Percentiles rank a stretch among this genome's conserved stretches.
Evolutionary conservation across 2,888 invertebrate genomes (phyloP).

Genomic region (Helobdella robusta): DNA sequence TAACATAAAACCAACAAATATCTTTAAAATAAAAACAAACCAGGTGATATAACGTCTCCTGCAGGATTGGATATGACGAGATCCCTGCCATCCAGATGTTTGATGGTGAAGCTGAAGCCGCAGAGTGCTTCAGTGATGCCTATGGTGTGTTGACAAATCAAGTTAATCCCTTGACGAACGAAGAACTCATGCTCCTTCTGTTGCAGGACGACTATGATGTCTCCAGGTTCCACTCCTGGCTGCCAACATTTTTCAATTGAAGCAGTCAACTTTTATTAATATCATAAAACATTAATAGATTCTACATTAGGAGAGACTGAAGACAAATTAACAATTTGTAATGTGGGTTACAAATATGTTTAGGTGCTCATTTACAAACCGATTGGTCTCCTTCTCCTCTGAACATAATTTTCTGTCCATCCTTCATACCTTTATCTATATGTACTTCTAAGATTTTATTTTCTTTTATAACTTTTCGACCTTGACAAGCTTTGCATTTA

Average conservation of each 20-base stretch:
- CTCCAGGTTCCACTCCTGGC: slow-evolving; percentile 74
- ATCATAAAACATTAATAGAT: too few species aligned
- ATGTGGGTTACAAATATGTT: neutral
- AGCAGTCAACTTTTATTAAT: too few species aligned
- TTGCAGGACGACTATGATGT: slow-evolving; percentile 76
- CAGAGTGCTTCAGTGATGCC: slow-evolving; percentile 79
- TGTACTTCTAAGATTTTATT: slow-evolving; percentile 75
- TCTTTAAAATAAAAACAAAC: slow-evolving; percentile 49
- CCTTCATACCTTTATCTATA: slow-evolving; percentile 78
- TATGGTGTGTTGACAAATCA: slow-evolving; percentile 62
- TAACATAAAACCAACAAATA: slow-evolving; percentile 1
- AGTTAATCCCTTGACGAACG: slow-evolving; percentile 64
- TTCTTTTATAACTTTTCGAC: slow-evolving; percentile 72
- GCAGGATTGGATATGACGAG: slow-evolving; percentile 67
- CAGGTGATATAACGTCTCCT: slow-evolving; percentile 75
- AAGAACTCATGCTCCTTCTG: slow-evolving; percentile 71
- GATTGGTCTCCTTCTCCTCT: slow-evolving; percentile 78
- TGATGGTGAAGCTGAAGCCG: slow-evolving; percentile 73
- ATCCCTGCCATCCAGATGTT: slow-evolving; percentile 78
- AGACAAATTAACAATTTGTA: neutral
- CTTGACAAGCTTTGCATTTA: slow-evolving; percentile 70
- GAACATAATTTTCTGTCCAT: slow-evolving; percentile 75
- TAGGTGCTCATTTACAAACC: slow-evolving; percentile 49
- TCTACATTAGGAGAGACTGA: neutral
- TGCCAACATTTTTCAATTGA: too few species aligned